Evolutionary conservation across 2,113 vertebrate species (phyloP).

Genomic region (Microcebus griseorufus): DNA sequence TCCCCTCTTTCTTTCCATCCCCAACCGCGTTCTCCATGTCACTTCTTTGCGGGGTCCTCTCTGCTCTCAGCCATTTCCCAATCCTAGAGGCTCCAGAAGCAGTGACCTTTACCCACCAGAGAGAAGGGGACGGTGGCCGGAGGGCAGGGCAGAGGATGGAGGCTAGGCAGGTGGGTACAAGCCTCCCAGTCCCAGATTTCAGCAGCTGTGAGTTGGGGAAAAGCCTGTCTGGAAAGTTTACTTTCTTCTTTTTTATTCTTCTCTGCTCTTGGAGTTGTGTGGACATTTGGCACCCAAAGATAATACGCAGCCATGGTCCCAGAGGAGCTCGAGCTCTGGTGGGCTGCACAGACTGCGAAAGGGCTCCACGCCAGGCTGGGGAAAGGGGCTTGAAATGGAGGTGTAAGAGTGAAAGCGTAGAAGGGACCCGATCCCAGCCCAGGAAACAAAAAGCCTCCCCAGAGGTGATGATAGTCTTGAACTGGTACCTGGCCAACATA

Average conservation of each 20-base stretch:
- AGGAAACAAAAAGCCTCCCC: not conserved
- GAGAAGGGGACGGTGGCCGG: not conserved
- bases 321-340: not conserved
- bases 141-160: not conserved
- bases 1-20: too few relatives aligned
- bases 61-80: rapidly evolving
- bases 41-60: not conserved
- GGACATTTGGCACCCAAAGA: not conserved
- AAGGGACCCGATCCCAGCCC: not conserved
- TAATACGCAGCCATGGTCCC: not conserved
- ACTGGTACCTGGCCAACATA: not conserved
- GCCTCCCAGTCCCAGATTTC: rapidly evolving
- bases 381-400: not conserved
- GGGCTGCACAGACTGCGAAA: not conserved
- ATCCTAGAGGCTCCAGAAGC: rapidly evolving
- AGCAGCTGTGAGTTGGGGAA: not conserved
- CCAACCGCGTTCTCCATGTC: not conserved
- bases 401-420: not conserved
- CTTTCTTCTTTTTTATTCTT: not conserved
- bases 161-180: not conserved
- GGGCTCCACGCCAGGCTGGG: not conserved
- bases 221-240: not conserved
- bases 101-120: not conserved
- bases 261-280: not conserved
- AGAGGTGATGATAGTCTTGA: not conserved